Evolutionary conservation across 2,797 vertebrate species (phyloP), one percentile per base, ranked within the genome.

Genomic region (Melanotaenia pygmaea): DNA sequence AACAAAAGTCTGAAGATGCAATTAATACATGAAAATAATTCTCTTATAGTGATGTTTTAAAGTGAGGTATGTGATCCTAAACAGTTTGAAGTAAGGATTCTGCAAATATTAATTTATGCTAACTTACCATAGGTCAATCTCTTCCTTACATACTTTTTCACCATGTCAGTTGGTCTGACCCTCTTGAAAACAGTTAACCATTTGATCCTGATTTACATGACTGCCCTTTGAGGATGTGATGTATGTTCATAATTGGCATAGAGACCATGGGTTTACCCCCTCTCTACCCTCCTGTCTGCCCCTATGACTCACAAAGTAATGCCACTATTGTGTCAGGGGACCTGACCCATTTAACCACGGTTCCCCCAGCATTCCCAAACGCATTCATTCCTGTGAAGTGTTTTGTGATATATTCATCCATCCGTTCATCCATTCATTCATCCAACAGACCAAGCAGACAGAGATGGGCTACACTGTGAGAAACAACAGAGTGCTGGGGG

Each of bases 311-410:
- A 79, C 87, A 92, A 84, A 90, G 85, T 85, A 88, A 86, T 59
- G 67, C 80, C 72, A 80, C 86, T 74, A 90, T 91, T 91, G 91
- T 93, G 84, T 80, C 74, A 78, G 74, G 78, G 86, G 86, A 91
- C 84, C 83, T 94, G 94, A 94, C 93, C 93, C 86, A 94, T 91
- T 94, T 94, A 90, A 84, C 71, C 62, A 81, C 20, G 18, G 76
- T 84, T 77, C 80, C 83, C 85, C 82, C 74, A 0, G 86, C 83
- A 87, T 89, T 92, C 84, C 86, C 81, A 84, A 89, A 91, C 72
- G 81, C 85, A 82, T 84, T 80, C 75, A 88, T 83, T 86, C 80
- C 85, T 86, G 77, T 35, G 57, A 83, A 89, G 81, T 72, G 81
- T 90, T 89, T 87, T 91, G 89, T 90, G 79, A 83, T 86, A 86